Evolutionary conservation across 2,113 vertebrate genomes (phyloP).

Genomic region (Dicaeum eximium): DNA sequence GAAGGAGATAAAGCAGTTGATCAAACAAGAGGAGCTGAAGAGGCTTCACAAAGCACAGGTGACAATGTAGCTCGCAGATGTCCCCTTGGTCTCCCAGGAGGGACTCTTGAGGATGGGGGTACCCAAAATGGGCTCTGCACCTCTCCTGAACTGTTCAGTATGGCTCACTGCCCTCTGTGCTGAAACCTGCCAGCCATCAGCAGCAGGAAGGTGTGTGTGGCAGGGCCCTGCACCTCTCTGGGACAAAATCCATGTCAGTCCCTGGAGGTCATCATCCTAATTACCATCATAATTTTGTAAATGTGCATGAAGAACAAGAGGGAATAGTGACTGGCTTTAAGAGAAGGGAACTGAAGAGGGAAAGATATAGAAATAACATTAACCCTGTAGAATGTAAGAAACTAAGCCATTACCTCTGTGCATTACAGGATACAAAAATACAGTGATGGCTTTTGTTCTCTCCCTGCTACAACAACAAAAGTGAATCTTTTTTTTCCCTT

Average conservation of each 20-base stretch:
- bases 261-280: neutral
- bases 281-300: neutral
- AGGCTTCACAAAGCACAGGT: constrained; percentile 96
- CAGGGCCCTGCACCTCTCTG: neutral
- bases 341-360: neutral
- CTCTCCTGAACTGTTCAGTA: neutral
- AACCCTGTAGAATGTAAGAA: neutral
- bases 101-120: fast-evolving
- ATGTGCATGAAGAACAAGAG: neutral
- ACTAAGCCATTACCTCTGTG: neutral
- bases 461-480: neutral
- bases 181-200: neutral
- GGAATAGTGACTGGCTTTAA: neutral
- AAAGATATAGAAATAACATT: neutral
- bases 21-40: constrained; percentile 87
- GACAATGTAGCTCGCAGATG: neutral
- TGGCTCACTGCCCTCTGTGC: neutral
- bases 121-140: neutral
- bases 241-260: neutral
- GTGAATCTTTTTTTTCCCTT: neutral
- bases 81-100: neutral
- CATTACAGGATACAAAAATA: neutral
- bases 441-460: neutral
- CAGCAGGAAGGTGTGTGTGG: neutral
- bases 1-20: constrained; percentile 76